Percentiles rank a stretch among this genome's conserved stretches.
phyloP scores from a whole-genome alignment of 2,888 invertebrate species.

The Sicus ferrugineus region DNA sequence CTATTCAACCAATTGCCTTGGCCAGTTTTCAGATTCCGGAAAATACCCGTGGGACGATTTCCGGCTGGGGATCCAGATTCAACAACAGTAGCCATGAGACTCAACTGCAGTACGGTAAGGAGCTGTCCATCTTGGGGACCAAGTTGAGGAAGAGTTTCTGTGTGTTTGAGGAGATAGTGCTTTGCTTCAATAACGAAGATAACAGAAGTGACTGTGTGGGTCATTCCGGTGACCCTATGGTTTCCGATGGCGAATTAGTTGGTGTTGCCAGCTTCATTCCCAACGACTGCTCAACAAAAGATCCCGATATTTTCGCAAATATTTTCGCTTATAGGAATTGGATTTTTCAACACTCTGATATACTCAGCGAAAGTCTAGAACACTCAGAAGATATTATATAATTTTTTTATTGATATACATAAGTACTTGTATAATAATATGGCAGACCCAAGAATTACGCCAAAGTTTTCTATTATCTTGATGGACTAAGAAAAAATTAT shows the following conservation, averaged over 20 bases:
- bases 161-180: conserved; percentile 40
- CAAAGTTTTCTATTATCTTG: conserved; percentile 41
- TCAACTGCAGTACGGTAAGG: conserved; percentile 49
- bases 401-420: no score
- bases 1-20: conserved; percentile 45
- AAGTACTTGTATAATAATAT: no score
- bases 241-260: conserved; percentile 49
- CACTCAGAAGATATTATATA: no score
- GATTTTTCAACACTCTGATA: no score
- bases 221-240: conserved; percentile 62
- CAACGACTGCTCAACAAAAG: conserved; percentile 50
- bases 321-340: no score
- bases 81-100: conserved; percentile 45
- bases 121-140: conserved; percentile 43
- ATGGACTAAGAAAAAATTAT: conserved; percentile 45
- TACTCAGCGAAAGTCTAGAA: no score
- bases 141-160: conserved; percentile 42
- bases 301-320: no score
- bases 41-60: conserved; percentile 43
- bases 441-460: conserved; percentile 62
- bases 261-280: conserved; percentile 57
- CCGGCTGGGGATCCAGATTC: conserved; percentile 49
- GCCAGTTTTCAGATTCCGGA: conserved; percentile 41
- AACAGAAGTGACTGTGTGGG: conserved; percentile 57
- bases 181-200: conserved; percentile 48